Conservation (phyloP, 2,888 invertebrate genomes). For the Miltochrista miniata region DNA sequence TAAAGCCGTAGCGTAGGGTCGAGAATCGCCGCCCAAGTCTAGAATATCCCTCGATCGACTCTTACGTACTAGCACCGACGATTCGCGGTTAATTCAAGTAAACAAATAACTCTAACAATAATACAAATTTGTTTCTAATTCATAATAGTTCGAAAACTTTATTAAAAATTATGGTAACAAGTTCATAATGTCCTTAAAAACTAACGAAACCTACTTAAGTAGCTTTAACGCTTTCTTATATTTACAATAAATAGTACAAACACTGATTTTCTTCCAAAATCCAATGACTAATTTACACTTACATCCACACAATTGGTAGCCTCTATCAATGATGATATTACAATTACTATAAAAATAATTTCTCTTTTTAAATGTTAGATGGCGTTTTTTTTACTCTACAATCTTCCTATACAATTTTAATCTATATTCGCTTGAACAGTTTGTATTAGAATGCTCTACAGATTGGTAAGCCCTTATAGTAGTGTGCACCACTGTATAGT, state of each 20-base stretch:
- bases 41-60: no score
- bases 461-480: conserved; percentile 86
- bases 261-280: conserved; percentile 48
- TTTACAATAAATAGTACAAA: conserved; percentile 69
- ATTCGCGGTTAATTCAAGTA: no score
- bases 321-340: conserved; percentile 18
- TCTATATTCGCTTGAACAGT: conserved; percentile 3
- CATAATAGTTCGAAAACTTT: conserved; percentile 21
- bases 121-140: no score
- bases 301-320: conserved; percentile 25
- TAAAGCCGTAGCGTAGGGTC: no score
- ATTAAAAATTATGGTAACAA: conserved; percentile 22
- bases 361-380: conserved; percentile 26
- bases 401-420: conserved; percentile 10
- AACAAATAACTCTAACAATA: no score
- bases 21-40: no score
- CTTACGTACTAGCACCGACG: no score
- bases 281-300: conserved; percentile 38
- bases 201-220: conserved; percentile 33
- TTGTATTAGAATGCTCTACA: conserved; percentile 84
- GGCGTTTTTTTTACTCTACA: conserved; percentile 24
- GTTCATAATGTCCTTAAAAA: conserved; percentile 31
- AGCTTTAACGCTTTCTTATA: conserved; percentile 39
- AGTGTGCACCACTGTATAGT: conserved; percentile 88
- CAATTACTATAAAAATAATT: conserved; percentile 5